Evolutionary conservation across 2,797 vertebrate species (phyloP).

Genomic region (Sebastes hubbsi): DNA sequence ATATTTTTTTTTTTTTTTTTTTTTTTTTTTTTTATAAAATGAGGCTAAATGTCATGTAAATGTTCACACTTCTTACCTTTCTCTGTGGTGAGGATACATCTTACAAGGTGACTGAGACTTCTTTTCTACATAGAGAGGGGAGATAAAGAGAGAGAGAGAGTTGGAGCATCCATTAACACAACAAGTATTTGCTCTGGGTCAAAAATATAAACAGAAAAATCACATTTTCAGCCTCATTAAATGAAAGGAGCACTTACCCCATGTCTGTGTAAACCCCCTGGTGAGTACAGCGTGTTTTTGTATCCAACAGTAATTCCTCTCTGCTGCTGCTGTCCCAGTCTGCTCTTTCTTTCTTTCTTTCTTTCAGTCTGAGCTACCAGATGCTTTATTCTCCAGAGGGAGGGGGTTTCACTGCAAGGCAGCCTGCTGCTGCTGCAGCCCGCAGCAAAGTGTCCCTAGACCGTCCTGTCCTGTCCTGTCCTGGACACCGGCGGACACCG

Average conservation of each 20-base stretch:
- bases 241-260: constrained; percentile 69
- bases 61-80: constrained; percentile 75
- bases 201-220: not conserved
- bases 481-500: not conserved
- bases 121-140: constrained; percentile 64
- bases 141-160: not conserved
- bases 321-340: constrained; percentile 22
- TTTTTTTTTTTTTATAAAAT: not conserved
- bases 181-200: not conserved
- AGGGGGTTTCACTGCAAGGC: constrained; percentile 35
- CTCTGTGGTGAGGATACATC: constrained; percentile 87
- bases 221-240: not conserved
- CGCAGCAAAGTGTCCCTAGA: constrained; percentile 4
- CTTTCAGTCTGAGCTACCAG: constrained; percentile 38
- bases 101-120: constrained; percentile 71
- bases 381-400: constrained; percentile 46
- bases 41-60: not conserved
- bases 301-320: constrained; percentile 6
- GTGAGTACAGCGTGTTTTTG: not conserved
- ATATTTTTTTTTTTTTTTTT: not conserved
- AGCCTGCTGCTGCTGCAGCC: constrained; percentile 23
- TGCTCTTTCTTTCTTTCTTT: constrained; percentile 9
- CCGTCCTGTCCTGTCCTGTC: not conserved
- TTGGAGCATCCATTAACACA: not conserved
- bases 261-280: constrained; percentile 63